Percentiles rank a stretch among this genome's conserved stretches.
These are phyloP conservation scores for Antheraea mylitta DNA, from an alignment of 1,140 invertebrate species.

Conservation along the genomic window DNA sequence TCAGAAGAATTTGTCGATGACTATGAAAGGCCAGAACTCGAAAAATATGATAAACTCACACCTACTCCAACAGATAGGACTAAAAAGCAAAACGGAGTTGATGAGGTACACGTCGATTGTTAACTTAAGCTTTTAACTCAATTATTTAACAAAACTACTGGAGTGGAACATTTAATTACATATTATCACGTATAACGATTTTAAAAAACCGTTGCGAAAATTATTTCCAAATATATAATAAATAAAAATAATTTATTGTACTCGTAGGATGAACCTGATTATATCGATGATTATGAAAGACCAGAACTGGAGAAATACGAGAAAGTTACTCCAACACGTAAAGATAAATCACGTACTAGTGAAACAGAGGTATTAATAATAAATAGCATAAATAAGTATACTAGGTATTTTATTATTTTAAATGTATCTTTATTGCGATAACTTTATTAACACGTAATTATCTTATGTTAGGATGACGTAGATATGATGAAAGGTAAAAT, in stretches of 20 bases:
- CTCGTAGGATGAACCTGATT: conserved; percentile 42
- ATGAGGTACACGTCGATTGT: conserved; percentile 34
- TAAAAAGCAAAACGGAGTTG: conserved; percentile 53
- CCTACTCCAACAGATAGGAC: conserved; percentile 55
- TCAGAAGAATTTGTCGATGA: conserved; percentile 67
- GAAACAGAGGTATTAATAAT: conserved; percentile 55
- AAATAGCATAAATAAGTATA: conserved; percentile 7
- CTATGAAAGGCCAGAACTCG: conserved; percentile 76
- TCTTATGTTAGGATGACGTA: conserved; percentile 57
- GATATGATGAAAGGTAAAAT: conserved; percentile 72
- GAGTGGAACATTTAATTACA: too few relatives aligned
- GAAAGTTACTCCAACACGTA: conserved; percentile 63
- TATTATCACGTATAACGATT: too few relatives aligned
- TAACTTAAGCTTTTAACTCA: neutral
- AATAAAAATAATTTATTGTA: neutral
- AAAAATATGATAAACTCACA: conserved; percentile 70
- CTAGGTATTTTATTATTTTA: too few relatives aligned
- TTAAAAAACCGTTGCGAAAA: neutral
- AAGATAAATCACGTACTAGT: conserved; percentile 68
- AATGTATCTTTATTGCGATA: too few relatives aligned
- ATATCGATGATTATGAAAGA: conserved; percentile 59
- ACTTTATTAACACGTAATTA: conserved; percentile 10
- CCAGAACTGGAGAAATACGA: conserved; percentile 75
- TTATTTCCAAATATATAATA: neutral
- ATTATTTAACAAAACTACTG: neutral